Base-by-base conservation (phyloP, 1,140 invertebrate species). In the Nephotettix cincticeps region DNA sequence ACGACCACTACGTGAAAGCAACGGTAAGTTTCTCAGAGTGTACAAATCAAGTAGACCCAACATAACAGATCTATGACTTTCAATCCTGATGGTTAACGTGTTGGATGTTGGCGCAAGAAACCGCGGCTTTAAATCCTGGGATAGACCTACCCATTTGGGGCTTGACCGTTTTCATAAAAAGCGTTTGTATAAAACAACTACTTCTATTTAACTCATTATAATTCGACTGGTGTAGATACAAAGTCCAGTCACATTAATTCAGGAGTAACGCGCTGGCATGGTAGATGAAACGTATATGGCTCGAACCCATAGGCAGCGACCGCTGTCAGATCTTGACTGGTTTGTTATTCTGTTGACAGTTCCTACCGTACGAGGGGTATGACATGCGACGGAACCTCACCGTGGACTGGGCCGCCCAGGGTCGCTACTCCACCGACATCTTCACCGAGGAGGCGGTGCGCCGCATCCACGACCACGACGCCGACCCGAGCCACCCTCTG, bases 361-460 rank as follows among this genome's bases (percentile, higher is more conserved):
- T 74, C 40, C 76, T 79, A 28, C 73, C 78, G 78, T 72, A 76
- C 40, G 58, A 79, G 68, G 88, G 91, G 1, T 88, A 90, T 74
- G 91, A 93, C 77, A 88, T 92, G 80, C 80, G 89, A 28, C 79
- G 88, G 36, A 88, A 90, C 75, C 82, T 90, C 78, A 80, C 83
- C 1, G 76, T 87, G 0, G 88, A 86, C 61, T 87, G 84, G 77
- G 80, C 84, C 27, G 80, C 84, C 1, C 78, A 80, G 63, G 90
- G 88, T 1, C 83, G 87, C 75, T 95, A 95, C 78, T 85, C 91
- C 0, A 94, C 93, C 0, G 90, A 93, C 75, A 77, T 94, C 9
- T 88, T 94, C 67, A 93, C 93, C 0, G 78, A 88, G 3, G 88
- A 92, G 80, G 88, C 93, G 0, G 81, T 89, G n/a, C 74, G 83